Evolutionary conservation across 2,888 invertebrate species (phyloP).

Genomic region (Sminthurides aquaticus): DNA sequence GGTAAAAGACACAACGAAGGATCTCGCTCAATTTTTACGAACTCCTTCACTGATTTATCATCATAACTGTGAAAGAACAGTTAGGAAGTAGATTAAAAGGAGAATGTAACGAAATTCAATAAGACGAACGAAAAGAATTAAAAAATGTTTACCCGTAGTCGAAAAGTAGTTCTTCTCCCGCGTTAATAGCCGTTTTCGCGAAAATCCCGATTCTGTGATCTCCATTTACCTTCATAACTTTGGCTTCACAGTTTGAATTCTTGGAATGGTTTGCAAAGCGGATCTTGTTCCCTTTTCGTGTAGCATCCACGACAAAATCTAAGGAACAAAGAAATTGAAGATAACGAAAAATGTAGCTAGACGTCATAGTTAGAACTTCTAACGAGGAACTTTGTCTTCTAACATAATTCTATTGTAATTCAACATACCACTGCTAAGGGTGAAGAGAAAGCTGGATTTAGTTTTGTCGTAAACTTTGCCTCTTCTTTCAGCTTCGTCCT

Average conservation of each 20-base stretch:
- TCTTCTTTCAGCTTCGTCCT: constrained; percentile 95
- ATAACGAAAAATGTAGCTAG: too few relatives aligned
- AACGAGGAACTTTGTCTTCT: background rate
- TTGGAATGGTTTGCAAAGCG: constrained; percentile 99
- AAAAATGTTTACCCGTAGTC: constrained; percentile 61
- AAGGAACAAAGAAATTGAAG: constrained; percentile 37
- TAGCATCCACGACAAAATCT: constrained; percentile 98
- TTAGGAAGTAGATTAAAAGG: constrained; percentile 48
- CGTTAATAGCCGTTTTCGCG: constrained; percentile 90
- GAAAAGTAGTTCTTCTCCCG: constrained; percentile 97
- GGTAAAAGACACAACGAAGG: constrained; percentile 58
- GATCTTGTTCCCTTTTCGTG: constrained; percentile 97
- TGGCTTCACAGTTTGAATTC: constrained; percentile 98
- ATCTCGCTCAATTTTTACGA: constrained; percentile 96
- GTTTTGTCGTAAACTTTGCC: constrained; percentile 99
- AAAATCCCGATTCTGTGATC: constrained; percentile 93
- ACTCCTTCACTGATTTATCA: constrained; percentile 93
- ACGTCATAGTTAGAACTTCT: background rate
- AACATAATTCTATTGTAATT: background rate
- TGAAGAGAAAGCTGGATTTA: constrained; percentile 98
- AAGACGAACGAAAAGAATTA: too few relatives aligned
- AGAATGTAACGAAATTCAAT: background rate
- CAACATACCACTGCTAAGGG: constrained; percentile 81
- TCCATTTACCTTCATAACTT: constrained; percentile 94
- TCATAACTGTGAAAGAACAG: constrained; percentile 67